phyloP scores from a whole-genome alignment of 2,797 vertebrate species.

The Gadopsis marmoratus region DNA sequence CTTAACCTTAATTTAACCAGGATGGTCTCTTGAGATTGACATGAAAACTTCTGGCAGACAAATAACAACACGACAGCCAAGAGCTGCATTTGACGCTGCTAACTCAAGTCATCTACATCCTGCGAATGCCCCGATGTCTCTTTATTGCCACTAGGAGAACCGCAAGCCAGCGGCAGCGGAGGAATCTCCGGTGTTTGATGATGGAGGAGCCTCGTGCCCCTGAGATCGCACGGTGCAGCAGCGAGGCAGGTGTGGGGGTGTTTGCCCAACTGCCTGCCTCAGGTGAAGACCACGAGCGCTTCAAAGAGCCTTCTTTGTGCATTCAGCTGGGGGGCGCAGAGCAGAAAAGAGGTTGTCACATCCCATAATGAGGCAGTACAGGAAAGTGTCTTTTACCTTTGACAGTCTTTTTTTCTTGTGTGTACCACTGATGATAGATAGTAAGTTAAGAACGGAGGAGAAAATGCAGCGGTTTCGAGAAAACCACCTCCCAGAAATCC shows the following conservation, averaged over 20 bases:
- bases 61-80: slow-evolving; percentile 49
- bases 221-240: slow-evolving; percentile 53
- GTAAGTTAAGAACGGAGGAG: background rate
- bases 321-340: background rate
- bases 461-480: slow-evolving; percentile 18
- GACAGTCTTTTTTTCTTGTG: slow-evolving; percentile 6
- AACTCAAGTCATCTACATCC: slow-evolving; percentile 32
- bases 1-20: slow-evolving; percentile 62
- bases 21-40: slow-evolving; percentile 52
- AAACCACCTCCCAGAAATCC: background rate
- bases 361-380: slow-evolving; percentile 29
- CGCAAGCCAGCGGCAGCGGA: slow-evolving; percentile 24
- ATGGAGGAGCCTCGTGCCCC: slow-evolving; percentile 38
- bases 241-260: slow-evolving; percentile 35
- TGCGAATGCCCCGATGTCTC: slow-evolving; percentile 31
- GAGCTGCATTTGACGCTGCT: slow-evolving; percentile 18
- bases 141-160: slow-evolving; percentile 34
- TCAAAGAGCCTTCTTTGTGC: slow-evolving; percentile 46
- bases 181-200: slow-evolving; percentile 60
- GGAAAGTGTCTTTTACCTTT: slow-evolving; percentile 32
- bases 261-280: slow-evolving; percentile 43
- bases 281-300: slow-evolving; percentile 56
- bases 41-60: slow-evolving; percentile 41
- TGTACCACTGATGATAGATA: slow-evolving; percentile 22
- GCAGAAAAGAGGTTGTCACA: slow-evolving; percentile 46